Conservation (phyloP, 1,140 invertebrate genomes). For the Drosophila lini region DNA sequence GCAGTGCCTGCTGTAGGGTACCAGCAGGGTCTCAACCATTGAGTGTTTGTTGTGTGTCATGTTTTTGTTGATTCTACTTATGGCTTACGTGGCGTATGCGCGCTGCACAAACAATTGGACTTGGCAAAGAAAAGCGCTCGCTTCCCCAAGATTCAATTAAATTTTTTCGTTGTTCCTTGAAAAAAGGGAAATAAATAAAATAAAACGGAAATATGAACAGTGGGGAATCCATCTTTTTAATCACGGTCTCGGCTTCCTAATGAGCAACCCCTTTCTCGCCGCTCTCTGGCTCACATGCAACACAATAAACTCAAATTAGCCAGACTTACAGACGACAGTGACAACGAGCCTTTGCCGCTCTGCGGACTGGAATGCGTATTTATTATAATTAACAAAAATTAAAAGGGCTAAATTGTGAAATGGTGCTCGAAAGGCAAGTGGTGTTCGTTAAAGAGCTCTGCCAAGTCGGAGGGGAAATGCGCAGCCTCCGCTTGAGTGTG, state of each 20-base stretch:
- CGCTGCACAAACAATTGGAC: conserved; percentile 36
- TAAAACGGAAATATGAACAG: background rate
- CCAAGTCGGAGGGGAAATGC: conserved; percentile 9
- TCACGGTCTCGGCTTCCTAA: conserved; percentile 13
- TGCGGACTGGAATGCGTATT: conserved; percentile 46
- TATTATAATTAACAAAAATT: conserved; percentile 80
- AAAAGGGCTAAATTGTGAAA: conserved; percentile 78
- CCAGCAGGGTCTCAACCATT: background rate
- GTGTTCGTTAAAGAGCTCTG: conserved; percentile 55
- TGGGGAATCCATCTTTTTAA: conserved; percentile 16
- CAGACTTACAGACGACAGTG: conserved; percentile 51
- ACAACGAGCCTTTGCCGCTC: conserved; percentile 35
- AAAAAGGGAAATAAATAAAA: background rate
- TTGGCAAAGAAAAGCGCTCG: conserved; percentile 5
- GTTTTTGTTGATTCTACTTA: conserved; percentile 5
- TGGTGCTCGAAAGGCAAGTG: conserved; percentile 70
- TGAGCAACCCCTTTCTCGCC: conserved; percentile 13
- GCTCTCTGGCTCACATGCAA: conserved; percentile 21
- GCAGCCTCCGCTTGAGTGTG: conserved; percentile 24
- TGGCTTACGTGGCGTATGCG: conserved; percentile 62
- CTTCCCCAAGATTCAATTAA: conserved; percentile 50
- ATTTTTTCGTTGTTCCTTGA: conserved; percentile 4
- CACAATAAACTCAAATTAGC: conserved; percentile 71
- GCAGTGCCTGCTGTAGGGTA: background rate
- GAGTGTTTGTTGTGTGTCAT: background rate